Conservation (phyloP, 2,888 invertebrate species). For the Agonum fuliginosum region DNA sequence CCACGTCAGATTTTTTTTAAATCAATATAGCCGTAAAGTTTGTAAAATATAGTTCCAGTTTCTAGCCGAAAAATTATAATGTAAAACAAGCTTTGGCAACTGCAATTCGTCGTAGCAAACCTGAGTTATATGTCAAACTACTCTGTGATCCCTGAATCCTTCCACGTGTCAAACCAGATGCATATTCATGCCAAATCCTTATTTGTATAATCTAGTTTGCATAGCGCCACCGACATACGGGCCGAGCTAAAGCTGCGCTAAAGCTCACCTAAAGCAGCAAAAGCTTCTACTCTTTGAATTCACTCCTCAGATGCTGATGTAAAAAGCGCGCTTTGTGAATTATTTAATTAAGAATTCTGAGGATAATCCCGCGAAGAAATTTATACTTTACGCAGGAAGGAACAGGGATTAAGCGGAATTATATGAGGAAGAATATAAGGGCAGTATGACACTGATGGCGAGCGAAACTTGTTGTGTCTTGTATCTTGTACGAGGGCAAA, state of each 20-base stretch:
- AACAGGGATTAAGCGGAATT: conserved; percentile 1
- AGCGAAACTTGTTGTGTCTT: neutral
- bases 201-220: conserved; percentile 48
- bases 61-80: no score
- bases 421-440: conserved; percentile 22
- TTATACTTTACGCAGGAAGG: conserved; percentile 29
- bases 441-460: conserved; percentile 21
- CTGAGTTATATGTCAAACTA: no score
- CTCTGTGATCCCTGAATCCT: no score
- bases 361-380: conserved; percentile 35
- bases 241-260: neutral
- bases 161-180: conserved; percentile 24
- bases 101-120: no score
- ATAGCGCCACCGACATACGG: conserved; percentile 3
- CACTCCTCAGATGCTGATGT: neutral
- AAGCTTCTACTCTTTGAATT: conserved; percentile 11
- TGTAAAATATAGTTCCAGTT: no score
- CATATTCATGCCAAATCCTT: conserved; percentile 48
- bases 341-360: conserved; percentile 47
- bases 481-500: conserved; percentile 12
- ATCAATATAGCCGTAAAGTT: no score
- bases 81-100: no score
- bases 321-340: conserved; percentile 45
- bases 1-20: no score
- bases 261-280: neutral